These are phyloP conservation scores for Melanostoma mellinum DNA, from an alignment of 2,888 invertebrate genomes.

Conservation along the genomic window DNA sequence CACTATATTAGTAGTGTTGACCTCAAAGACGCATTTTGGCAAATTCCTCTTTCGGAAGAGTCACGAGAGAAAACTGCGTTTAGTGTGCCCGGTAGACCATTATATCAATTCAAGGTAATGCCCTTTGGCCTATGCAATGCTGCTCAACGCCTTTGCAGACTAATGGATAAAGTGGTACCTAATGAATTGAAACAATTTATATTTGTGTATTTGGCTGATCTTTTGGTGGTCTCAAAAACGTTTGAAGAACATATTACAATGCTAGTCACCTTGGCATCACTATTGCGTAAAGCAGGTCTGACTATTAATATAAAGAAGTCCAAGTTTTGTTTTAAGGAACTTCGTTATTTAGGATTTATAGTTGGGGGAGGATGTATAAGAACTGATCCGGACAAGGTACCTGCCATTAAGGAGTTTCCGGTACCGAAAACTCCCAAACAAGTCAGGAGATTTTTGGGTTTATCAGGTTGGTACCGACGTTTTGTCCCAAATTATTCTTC, in stretches of 20 bases:
- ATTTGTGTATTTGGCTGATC: conserved; percentile 29
- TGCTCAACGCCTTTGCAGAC: conserved; percentile 9
- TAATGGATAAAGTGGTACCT: conserved; percentile 23
- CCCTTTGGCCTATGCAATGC: conserved; percentile 14
- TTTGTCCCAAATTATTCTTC: conserved; percentile 14
- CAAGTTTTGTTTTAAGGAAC: conserved; percentile 19
- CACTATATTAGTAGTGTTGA: conserved; percentile 6
- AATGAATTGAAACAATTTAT: conserved; percentile 17
- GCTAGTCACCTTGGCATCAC: neutral
- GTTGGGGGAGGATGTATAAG: conserved; percentile 32
- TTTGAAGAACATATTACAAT: conserved; percentile 32
- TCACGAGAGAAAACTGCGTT: conserved; percentile 27
- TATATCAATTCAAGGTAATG: conserved; percentile 15
- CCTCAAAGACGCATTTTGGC: conserved; percentile 25
- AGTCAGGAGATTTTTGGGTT: conserved; percentile 24
- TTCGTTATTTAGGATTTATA: conserved; percentile 30
- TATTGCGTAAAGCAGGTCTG: conserved; percentile 23
- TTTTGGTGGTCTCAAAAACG: conserved; percentile 24
- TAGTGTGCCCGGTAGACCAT: conserved; percentile 18
- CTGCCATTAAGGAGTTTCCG: conserved; percentile 25
- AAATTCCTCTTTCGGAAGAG: conserved; percentile 17
- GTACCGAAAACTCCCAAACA: conserved; percentile 1
- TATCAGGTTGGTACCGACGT: conserved; percentile 33
- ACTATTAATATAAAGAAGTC: conserved; percentile 37
- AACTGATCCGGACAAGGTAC: conserved; percentile 14